Base-by-base conservation (phyloP, 35 echinoderm and acorn worm genomes). In the Eucidaris tribuloides region DNA sequence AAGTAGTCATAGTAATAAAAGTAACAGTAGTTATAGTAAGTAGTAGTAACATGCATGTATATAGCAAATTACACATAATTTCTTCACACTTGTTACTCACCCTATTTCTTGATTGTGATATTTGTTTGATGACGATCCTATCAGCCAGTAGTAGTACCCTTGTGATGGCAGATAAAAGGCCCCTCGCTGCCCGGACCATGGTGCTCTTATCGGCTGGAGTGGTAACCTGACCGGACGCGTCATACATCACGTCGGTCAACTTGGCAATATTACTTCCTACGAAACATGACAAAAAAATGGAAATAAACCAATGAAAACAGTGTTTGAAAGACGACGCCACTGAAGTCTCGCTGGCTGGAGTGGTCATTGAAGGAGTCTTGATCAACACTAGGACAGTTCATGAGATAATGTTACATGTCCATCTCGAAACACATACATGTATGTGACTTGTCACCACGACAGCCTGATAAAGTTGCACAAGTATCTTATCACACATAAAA, bases 111-210 rank as follows among this genome's bases (percentile, higher is more conserved):
- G 90, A 81, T 4, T 45, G 42, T 27, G 77, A 70, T 58, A 92
- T 92, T 50, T 92, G 90, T 64, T 97, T 97, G 33, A 97, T 88
- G 42, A 91, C 90, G 15, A 92, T 90, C 62, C 83, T 88, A 79
- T 97, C 94, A 48, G 90, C 94, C 0, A 97, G 39, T 27, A 97
- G 76, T 3, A 97, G 82, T 9, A 97, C 94, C 48, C 90, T 80
- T 1, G 94, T 92, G 46, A 97, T 90, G 13, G 94, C 94, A n/a
- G 94, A 97, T 14, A 97, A 77, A 2, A 97, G 81, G 22, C 94
- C 94, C 63, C 94, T 85, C 30, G 94, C 94, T 37, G 94, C 94
- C 44, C 86, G 74, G 58, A 97, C 86, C 94, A 97, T 92, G 19
- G 63, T 77, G 48, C 86, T 88, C 56, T 97, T 92, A 33, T 88